Evolutionary conservation across 2,888 invertebrate genomes (phyloP).

Genomic region (Thumatha senex): DNA sequence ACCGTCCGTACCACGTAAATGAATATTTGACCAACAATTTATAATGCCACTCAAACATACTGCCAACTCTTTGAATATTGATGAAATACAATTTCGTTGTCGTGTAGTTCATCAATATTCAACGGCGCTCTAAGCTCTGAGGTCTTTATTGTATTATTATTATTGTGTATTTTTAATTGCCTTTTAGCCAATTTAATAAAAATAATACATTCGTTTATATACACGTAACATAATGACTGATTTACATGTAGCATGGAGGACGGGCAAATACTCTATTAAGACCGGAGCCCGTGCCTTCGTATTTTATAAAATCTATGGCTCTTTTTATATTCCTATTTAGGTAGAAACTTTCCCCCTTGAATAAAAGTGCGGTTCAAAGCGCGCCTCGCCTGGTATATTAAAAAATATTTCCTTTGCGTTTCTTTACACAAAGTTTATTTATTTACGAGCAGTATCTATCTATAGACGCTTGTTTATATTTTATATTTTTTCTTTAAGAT

Average conservation of each 20-base stretch:
- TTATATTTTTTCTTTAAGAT: conserved; percentile 19
- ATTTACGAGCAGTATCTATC: conserved; percentile 31
- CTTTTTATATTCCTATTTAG: conserved; percentile 51
- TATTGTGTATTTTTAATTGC: no score
- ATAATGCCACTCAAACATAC: no score
- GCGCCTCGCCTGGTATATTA: conserved; percentile 47
- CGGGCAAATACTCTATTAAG: conserved; percentile 35
- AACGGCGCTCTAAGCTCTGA: no score
- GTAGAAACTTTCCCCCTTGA: conserved; percentile 54
- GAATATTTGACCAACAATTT: no score
- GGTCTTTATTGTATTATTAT: no score
- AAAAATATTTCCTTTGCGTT: conserved; percentile 53
- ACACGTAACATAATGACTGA: conserved; percentile 5
- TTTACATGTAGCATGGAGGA: conserved; percentile 7
- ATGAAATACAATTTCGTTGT: no score
- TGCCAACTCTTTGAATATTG: no score
- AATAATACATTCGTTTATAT: neutral
- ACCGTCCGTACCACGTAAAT: no score
- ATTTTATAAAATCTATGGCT: conserved; percentile 45
- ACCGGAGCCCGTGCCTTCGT: conserved; percentile 22
- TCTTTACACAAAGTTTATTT: conserved; percentile 39
- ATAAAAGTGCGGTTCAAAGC: conserved; percentile 50
- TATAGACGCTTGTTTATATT: conserved; percentile 26
- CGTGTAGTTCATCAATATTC: no score
- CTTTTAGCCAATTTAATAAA: no score